phyloP scores from a whole-genome alignment of 2,888 invertebrate genomes.

The Hirudinaria manillensis region DNA sequence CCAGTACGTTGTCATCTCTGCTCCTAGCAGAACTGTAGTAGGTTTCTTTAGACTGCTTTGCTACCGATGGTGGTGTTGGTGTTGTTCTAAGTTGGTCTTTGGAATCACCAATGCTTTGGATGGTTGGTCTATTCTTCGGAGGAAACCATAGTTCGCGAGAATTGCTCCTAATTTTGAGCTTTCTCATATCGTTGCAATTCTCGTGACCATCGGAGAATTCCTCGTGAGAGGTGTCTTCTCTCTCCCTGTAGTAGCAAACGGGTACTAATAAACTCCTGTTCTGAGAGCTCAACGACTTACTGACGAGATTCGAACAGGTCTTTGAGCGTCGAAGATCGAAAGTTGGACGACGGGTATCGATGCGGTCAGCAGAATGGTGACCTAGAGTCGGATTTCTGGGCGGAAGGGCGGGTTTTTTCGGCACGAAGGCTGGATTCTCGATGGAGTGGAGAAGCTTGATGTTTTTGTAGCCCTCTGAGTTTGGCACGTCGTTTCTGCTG shows the following conservation, averaged over 20 bases:
- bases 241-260: too few relatives aligned
- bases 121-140: too few relatives aligned
- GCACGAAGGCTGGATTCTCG: too few relatives aligned
- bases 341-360: neutral
- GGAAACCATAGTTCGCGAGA: neutral
- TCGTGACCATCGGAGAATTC: neutral
- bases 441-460: constrained; percentile 33
- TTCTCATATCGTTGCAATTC: neutral
- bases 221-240: neutral
- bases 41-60: too few relatives aligned
- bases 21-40: constrained; percentile 28
- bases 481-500: constrained; percentile 34
- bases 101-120: too few relatives aligned
- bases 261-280: neutral
- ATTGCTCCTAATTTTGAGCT: neutral
- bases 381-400: too few relatives aligned
- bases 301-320: neutral
- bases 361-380: neutral
- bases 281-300: neutral
- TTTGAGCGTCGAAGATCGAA: neutral
- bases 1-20: neutral
- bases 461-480: constrained; percentile 33
- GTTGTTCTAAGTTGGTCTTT: too few relatives aligned
- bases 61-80: too few relatives aligned
- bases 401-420: too few relatives aligned